Percentiles rank a stretch among this genome's conserved stretches.
Evolutionary conservation across 2,113 vertebrate genomes (phyloP).

Genomic region (Cyphomyrus plagiostoma): DNA sequence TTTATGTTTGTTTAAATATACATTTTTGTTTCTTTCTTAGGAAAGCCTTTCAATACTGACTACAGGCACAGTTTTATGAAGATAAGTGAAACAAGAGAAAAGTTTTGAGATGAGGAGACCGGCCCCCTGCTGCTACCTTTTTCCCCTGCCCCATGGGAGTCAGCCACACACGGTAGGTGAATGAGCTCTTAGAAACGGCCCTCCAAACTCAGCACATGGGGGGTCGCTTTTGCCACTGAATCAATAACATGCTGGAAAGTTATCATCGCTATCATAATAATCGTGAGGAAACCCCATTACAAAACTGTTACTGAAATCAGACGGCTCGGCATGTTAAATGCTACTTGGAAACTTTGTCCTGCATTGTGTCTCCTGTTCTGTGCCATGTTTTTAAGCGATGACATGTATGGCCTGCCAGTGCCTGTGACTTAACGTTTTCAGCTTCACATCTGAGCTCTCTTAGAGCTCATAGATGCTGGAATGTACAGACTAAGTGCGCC

Average conservation of each 20-base stretch:
- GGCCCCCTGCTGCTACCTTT: background rate
- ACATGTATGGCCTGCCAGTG: background rate
- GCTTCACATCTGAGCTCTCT: background rate
- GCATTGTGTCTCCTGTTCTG: background rate
- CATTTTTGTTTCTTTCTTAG: background rate
- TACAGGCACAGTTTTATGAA: background rate
- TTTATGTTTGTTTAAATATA: background rate
- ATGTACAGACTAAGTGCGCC: background rate
- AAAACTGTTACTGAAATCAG: background rate
- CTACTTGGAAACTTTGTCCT: background rate
- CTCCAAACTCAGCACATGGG: background rate
- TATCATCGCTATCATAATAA: background rate
- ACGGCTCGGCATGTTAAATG: background rate
- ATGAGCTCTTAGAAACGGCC: slow-evolving; percentile 11
- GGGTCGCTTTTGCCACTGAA: background rate
- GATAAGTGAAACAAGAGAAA: slow-evolving; percentile 7
- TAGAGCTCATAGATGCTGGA: background rate
- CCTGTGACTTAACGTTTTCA: background rate
- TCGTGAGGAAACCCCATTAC: background rate
- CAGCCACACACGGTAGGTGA: background rate
- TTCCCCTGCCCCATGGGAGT: background rate
- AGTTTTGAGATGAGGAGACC: background rate
- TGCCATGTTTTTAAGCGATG: background rate
- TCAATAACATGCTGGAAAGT: slow-evolving; percentile 1
- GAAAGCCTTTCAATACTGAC: background rate